A percentile compares a stretch with the other conserved stretches of the same genome.
Evolutionary conservation across 2,888 invertebrate genomes (phyloP).

Genomic region (Coenonympha glycerion): DNA sequence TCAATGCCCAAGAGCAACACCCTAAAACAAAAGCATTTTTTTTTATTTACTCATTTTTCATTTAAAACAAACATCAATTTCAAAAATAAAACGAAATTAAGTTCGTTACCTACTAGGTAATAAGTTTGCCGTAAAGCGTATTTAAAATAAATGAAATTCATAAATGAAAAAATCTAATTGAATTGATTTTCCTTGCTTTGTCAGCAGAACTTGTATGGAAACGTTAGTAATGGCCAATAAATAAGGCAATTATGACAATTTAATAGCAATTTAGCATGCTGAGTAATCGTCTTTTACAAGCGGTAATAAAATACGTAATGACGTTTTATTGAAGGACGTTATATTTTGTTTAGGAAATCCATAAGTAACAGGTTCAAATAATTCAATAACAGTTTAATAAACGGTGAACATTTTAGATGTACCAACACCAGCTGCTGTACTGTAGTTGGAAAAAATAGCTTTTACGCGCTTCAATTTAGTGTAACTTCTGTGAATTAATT

Average conservation of each 20-base stretch:
- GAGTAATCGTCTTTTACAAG: conserved; percentile 6
- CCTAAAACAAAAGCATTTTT: too few species aligned
- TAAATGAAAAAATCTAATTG: conserved; percentile 36
- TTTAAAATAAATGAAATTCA: conserved; percentile 14
- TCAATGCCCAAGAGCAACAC: too few species aligned
- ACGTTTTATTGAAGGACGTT: neutral
- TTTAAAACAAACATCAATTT: too few species aligned
- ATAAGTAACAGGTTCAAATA: neutral
- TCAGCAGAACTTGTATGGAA: conserved; percentile 31
- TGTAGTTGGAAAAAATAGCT: too few species aligned
- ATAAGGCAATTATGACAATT: conserved; percentile 36
- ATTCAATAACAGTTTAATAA: neutral
- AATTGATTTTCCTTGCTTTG: conserved; percentile 29
- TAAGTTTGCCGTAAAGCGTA: conserved; percentile 11
- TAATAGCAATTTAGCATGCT: conserved; percentile 38
- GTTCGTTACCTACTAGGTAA: too few species aligned
- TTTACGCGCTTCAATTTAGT: too few species aligned
- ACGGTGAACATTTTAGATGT: too few species aligned
- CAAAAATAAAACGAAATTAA: too few species aligned
- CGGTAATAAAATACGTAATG: neutral
- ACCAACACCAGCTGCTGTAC: too few species aligned
- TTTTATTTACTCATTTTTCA: too few species aligned
- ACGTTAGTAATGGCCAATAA: conserved; percentile 41
- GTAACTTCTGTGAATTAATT: too few species aligned
- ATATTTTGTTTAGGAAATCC: neutral